Evolutionary conservation across 2,113 vertebrate species (phyloP).

Genomic region (Onychorhynchus coronatus): DNA sequence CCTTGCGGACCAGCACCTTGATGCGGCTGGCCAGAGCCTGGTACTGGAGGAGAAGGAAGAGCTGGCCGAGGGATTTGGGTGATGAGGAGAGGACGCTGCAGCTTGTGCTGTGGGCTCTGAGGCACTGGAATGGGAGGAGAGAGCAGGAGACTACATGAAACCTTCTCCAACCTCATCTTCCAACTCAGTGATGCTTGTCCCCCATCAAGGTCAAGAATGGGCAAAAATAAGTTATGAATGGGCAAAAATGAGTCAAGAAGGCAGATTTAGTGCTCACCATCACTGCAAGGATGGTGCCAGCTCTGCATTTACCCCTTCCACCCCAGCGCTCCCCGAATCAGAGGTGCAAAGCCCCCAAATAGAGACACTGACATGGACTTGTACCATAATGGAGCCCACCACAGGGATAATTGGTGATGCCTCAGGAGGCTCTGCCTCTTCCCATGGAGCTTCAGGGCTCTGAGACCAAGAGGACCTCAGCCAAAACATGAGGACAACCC

Average conservation of each 20-base stretch:
- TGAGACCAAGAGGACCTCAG: too few species aligned
- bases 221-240: neutral
- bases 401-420: rapidly evolving
- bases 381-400: neutral
- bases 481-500: neutral
- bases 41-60: conserved; percentile 82
- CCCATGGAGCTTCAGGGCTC: neutral
- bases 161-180: neutral
- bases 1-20: conserved; percentile 84
- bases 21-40: conserved; percentile 76
- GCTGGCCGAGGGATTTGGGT: conserved; percentile 65
- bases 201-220: neutral
- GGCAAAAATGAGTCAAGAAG: neutral
- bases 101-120: conserved; percentile 53
- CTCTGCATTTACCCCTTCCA: neutral
- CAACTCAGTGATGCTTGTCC: rapidly evolving
- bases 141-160: rapidly evolving
- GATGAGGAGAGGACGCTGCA: neutral
- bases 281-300: neutral
- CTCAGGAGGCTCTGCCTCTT: neutral
- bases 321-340: neutral
- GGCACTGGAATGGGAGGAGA: conserved; percentile 46
- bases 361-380: too few species aligned
- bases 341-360: rapidly evolving
- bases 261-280: neutral